Conservation (phyloP, 2,113 vertebrate species). For the Typhlomys cinereus region DNA sequence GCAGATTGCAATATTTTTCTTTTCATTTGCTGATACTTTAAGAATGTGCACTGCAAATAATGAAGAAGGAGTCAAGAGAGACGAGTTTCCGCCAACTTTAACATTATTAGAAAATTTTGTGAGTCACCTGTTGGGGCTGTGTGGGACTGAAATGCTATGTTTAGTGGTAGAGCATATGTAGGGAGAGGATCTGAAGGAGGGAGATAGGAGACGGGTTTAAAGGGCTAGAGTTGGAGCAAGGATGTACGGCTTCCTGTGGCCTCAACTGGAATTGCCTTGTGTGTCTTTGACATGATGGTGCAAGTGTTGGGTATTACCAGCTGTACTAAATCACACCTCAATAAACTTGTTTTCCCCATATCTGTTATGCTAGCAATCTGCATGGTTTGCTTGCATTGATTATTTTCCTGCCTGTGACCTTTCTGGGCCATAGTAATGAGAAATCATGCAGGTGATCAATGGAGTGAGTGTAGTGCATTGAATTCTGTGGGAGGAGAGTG, state of each 20-base stretch:
- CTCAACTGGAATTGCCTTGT: neutral
- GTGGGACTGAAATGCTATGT: neutral
- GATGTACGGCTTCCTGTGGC: accelerated
- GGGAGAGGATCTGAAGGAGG: too few relatives aligned
- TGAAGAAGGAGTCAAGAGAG: neutral
- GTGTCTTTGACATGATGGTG: neutral
- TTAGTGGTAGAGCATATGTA: neutral
- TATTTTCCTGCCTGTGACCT: conserved; percentile 7
- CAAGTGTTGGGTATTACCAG: neutral
- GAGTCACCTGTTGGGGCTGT: neutral
- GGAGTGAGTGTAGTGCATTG: neutral
- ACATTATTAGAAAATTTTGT: neutral
- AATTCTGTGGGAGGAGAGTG: neutral
- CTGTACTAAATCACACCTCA: neutral
- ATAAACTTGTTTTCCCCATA: neutral
- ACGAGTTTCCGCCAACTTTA: neutral
- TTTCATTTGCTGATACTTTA: neutral
- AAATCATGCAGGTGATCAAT: neutral
- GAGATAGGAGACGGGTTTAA: too few relatives aligned
- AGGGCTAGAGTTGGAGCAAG: too few relatives aligned
- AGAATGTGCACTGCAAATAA: neutral
- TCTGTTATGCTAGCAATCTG: neutral
- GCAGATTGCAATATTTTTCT: neutral
- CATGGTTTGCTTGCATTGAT: neutral
- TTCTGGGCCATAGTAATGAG: conserved; percentile 21